Evolutionary conservation across 2,797 vertebrate species (phyloP).

Genomic region (Argya squamiceps): DNA sequence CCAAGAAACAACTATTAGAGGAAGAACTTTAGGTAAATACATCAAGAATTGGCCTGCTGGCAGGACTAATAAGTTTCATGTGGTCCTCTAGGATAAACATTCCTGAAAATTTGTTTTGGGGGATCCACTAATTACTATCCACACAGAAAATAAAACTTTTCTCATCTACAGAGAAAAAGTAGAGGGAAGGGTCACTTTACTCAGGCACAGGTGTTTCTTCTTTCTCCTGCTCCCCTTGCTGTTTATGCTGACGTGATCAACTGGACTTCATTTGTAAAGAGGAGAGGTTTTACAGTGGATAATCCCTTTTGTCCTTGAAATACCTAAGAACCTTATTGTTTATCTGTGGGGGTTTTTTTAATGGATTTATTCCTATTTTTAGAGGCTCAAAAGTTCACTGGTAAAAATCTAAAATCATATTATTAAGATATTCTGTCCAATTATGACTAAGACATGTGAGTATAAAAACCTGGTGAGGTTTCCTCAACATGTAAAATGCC

Average conservation of each 20-base stretch:
- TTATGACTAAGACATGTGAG: neutral
- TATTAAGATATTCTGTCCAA: neutral
- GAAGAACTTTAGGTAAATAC: neutral
- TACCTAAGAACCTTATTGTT: neutral
- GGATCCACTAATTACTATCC: neutral
- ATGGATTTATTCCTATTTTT: neutral
- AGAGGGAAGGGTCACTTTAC: neutral
- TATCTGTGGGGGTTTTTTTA: neutral
- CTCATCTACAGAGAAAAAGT: neutral
- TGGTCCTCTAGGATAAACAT: neutral
- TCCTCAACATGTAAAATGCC: neutral
- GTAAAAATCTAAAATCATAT: neutral
- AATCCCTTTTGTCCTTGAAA: slow-evolving; percentile 10
- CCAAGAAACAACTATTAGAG: neutral
- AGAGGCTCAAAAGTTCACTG: neutral
- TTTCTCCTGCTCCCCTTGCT: neutral
- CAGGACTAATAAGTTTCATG: neutral
- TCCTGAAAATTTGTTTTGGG: neutral
- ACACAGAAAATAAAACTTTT: neutral
- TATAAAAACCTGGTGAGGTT: neutral
- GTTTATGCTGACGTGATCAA: neutral
- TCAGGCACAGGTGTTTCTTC: neutral
- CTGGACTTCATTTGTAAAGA: neutral
- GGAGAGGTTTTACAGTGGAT: neutral
- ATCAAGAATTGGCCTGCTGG: neutral